Percentiles rank a stretch among this genome's conserved stretches.
Conservation (phyloP, 2,113 vertebrate genomes). For the Chionis minor region DNA sequence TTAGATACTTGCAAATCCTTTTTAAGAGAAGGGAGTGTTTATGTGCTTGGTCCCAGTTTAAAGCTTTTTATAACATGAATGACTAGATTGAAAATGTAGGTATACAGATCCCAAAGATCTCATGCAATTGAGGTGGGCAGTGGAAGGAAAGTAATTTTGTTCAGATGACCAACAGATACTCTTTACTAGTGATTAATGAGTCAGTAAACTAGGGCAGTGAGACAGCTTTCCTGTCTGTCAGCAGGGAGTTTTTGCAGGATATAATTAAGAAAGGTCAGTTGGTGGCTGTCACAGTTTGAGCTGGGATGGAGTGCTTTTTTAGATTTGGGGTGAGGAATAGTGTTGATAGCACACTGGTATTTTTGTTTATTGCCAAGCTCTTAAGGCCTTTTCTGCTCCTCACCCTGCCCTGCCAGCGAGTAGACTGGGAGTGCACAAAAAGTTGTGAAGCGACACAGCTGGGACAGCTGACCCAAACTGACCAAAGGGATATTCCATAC, state of each 20-base stretch:
- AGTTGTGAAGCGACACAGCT: background rate
- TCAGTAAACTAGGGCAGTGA: background rate
- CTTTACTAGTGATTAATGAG: background rate
- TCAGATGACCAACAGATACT: background rate
- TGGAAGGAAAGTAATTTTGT: background rate
- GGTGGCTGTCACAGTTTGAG: background rate
- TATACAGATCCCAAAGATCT: background rate
- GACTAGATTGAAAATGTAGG: background rate
- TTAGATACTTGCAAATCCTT: background rate
- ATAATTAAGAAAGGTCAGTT: background rate
- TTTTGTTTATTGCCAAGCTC: background rate
- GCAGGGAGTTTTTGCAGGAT: background rate
- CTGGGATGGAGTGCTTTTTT: background rate
- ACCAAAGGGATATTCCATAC: background rate
- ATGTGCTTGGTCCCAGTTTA: background rate
- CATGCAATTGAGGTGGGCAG: background rate
- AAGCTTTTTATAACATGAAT: background rate
- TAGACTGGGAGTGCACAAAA: background rate
- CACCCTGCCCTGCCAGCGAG: background rate
- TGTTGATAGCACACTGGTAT: background rate
- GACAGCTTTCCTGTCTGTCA: background rate
- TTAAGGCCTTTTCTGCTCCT: background rate
- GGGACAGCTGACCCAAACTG: background rate
- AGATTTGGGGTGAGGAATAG: background rate
- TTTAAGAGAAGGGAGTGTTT: background rate